Evolutionary conservation across 1,140 invertebrate genomes (phyloP), one percentile per base, ranked within the genome.

Genomic region (Probaryconus sp.): DNA sequence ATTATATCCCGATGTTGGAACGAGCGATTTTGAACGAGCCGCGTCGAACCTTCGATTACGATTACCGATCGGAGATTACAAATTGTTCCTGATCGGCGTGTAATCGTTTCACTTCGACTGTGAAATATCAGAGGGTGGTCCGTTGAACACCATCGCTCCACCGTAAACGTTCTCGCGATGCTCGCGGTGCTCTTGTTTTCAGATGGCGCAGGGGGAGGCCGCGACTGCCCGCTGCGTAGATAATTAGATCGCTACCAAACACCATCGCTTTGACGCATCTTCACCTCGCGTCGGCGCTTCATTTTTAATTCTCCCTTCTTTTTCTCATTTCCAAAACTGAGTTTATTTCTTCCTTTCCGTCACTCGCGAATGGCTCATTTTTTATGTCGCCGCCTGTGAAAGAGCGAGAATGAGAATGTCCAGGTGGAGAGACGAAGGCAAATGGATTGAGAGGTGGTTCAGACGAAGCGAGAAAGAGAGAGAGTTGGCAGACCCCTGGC

Each of bases 191-290:
- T 69, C 68, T 72, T 72, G 68, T 77, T 76, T 72, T 61, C 21
- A 50, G 45, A 60, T 55, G 50, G 45, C 81, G 45, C 81, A 70
- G 79, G 76, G 72, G 81, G 81, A 78, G 78, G 81, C 78, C 81
- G 53, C 65, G 78, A 60, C 67, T 73, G 79, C 79, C 79, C 69
- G 78, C 81, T 80, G 79, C 79, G 81, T 81, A 79, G 79, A 81
- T 83, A 83, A 81, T 83, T 83, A 83, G 81, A 80, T 83, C 81
- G 81, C 81, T 83, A 83, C 81, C 79, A 81, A 81, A 71, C 80
- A 80, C 74, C 76, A 78, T 43, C 50, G 64, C 65, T 76, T 78
- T 77, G 56, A 78, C 78, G 71, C 76, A 76, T 79, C 81, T 71
- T 79, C 76, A 76, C 79, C 72, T 77, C 40, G 26, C 61, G 21